Base-by-base conservation (phyloP, 1,140 invertebrate genomes). In the Palaemon carinicauda region DNA sequence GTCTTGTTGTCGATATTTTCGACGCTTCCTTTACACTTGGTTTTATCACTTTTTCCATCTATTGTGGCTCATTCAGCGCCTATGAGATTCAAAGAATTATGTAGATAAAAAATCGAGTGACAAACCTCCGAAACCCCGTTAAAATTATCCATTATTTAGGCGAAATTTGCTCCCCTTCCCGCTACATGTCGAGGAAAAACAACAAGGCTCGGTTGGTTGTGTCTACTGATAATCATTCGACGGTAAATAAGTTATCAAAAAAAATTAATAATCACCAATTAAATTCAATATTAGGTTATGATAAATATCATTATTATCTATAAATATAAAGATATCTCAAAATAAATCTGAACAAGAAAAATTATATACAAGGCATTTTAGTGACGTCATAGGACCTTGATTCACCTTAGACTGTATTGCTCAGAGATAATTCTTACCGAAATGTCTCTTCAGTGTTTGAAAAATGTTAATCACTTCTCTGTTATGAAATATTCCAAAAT, bases 151-250 rank as follows among this genome's bases (percentile, higher is more conserved):
- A 86, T 86, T 65, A 80, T 80, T 80, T 53, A 31, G 84, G 60
- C 78, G 60, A 80, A 80, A 71, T 73, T 86, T 65, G 60, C 12
- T 41, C 77, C 52, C 53, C 77, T 86, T 86, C 84, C 84, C 84
- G 84, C 84, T 71, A 80, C 84, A 86, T 86, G 77, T 71, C 84
- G 84, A 80, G 84, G 77, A 86, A 86, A 80, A 82, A 82, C 80
- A 82, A 86, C 84, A 86, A 73, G 84, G 77, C 84, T 29, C 17
- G n/a, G 17, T 41, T 24, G 60, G n/a, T 29, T n/a, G 80, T 14
- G 33, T 21, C 12, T 50, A 56, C 52, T 27, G 52, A 79, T 52
- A 54, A 33, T 53, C 50, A 14, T 19, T 52, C 24, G 33, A 53
- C 50, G 41, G 51, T 79, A 53, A 79, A 79, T 79, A 54, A n/a